Base-by-base conservation (phyloP, 2,888 invertebrate species). In the Drosophila testacea region DNA sequence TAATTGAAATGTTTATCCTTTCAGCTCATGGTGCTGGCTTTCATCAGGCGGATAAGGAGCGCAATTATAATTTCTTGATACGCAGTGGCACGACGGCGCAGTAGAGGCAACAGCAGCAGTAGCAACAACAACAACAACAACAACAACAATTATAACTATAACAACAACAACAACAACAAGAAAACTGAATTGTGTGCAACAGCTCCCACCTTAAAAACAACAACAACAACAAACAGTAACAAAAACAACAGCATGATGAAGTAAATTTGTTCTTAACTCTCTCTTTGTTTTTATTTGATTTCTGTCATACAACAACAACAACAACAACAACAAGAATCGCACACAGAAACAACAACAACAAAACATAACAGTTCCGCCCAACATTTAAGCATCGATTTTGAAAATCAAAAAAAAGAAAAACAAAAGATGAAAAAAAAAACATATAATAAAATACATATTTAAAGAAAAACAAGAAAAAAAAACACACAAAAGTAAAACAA, bases 121-220 rank as follows among this genome's bases (percentile, higher is more conserved):
- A 62, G 60, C 27, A 71, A 34, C 16, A 63, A 76, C 13, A 32
- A 13, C 7, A 57, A 54, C 16, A 28, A 44, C 10, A 60, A 69
- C 38, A 48, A 30, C 16, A 38, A 30, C 13, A 38, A 62, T 10
- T 64, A 67, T 36, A 39, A 30, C 13, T 46, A 46, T 32, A 51
- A 61, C 27, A 54, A 68, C 41, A 77, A 61, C 27, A 54, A 68
- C 41, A 77, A 69, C 51, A 63, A 16, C 16, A 16, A 69, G 47
- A 63, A 76, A 83, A 85, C 85, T 87, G 88, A 87, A 82, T 73
- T 87, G 88, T 84, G 83, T 79, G 83, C 83, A 83, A 83, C 88
- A 70, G 85, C 85, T 83, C 83, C 83, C 83, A 83, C 83, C 83
- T 83, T 81, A 44, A 65, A 57, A 27, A 44, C 36, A 34, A 44